Conservation (phyloP, 2,797 vertebrate genomes). For the Alauda arvensis region DNA sequence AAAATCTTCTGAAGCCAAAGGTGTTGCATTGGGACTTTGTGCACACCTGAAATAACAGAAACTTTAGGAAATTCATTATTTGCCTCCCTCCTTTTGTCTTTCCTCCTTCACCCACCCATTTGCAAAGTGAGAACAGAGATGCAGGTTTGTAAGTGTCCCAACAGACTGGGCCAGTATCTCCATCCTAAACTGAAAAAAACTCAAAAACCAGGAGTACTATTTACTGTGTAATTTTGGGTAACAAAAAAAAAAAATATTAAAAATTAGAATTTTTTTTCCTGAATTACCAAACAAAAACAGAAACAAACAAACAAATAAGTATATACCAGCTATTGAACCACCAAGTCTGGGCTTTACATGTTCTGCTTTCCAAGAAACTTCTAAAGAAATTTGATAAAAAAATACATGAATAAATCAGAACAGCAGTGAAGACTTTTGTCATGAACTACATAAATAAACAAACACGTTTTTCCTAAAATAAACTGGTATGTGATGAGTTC, state of each 20-base stretch:
- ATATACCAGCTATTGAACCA: background rate
- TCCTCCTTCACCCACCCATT: background rate
- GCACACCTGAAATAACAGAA: background rate
- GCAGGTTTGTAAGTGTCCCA: background rate
- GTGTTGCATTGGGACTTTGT: background rate
- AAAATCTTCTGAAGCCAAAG: background rate
- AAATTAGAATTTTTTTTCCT: background rate
- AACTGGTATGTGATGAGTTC: background rate
- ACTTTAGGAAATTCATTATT: background rate
- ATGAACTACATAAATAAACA: background rate
- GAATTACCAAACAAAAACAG: background rate
- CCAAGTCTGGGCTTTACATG: background rate
- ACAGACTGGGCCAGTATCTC: background rate
- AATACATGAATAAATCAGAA: background rate
- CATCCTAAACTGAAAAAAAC: background rate
- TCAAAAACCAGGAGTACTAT: background rate
- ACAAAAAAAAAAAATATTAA: rapidly evolving
- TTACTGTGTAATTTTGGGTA: background rate
- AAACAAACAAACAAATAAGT: background rate
- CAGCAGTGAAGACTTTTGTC: background rate
- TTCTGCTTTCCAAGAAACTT: background rate
- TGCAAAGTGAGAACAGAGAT: background rate
- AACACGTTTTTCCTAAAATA: background rate
- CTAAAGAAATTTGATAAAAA: background rate
- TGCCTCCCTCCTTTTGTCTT: background rate